These are phyloP conservation scores for Andrena marginata DNA, from an alignment of 2,888 invertebrate genomes.

Conservation along the genomic window DNA sequence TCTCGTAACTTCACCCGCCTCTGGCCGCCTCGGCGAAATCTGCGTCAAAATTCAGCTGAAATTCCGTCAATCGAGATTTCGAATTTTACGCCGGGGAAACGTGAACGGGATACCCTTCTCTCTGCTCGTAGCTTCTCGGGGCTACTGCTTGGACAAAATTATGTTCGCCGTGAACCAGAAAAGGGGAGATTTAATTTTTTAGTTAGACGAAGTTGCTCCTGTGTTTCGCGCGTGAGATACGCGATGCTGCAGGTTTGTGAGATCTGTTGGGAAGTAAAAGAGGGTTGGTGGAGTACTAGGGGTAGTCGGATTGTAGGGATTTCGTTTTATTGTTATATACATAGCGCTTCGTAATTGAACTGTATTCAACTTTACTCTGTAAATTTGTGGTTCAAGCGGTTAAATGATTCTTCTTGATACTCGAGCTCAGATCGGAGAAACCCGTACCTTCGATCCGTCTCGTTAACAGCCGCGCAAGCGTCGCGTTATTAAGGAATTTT, in stretches of 20 bases:
- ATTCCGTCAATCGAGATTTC: slow-evolving; percentile 11
- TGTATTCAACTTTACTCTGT: neutral
- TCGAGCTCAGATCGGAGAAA: slow-evolving; percentile 16
- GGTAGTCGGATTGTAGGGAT: neutral
- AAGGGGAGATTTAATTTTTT: too few species aligned
- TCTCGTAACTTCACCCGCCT: slow-evolving; percentile 1
- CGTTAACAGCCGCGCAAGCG: slow-evolving; percentile 13
- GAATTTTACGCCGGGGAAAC: neutral
- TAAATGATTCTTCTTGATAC: slow-evolving; percentile 22
- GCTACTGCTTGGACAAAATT: neutral
- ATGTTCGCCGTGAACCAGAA: too few species aligned
- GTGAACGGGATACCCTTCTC: neutral
- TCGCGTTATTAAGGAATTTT: slow-evolving; percentile 39
- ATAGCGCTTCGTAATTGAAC: too few species aligned
- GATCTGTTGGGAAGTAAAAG: too few species aligned
- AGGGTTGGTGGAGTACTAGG: too few species aligned
- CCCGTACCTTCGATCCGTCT: slow-evolving; percentile 11
- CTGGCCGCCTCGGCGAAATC: neutral
- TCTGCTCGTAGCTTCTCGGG: neutral
- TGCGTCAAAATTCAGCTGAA: neutral
- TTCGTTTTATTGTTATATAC: too few species aligned
- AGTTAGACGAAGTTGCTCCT: too few species aligned
- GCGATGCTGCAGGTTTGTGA: too few species aligned
- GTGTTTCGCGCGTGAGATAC: too few species aligned
- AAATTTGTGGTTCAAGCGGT: slow-evolving; percentile 34